Base-by-base conservation (phyloP, 2,888 invertebrate genomes). In the Schizaphis graminum region DNA sequence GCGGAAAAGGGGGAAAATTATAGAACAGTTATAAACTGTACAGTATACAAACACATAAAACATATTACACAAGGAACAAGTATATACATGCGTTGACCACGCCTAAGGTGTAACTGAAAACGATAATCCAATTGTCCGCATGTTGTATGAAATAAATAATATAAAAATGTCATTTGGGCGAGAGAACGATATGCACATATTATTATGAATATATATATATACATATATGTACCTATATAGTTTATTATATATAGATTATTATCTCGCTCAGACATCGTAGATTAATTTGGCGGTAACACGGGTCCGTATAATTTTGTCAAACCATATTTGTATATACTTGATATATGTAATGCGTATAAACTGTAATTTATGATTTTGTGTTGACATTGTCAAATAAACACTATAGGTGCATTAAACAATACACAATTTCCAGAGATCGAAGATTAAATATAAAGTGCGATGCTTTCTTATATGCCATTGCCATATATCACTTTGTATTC, bases 41-140 rank as follows among this genome's bases (percentile, higher is more conserved):
- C 35, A 35, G 26, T 57, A 53, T 44, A 87, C 35, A 92, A 77
- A 77, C 8, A 77, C 77, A 77, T 35, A 77, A 86, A 49, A 86
- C 44, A 56, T 86, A 86, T 85, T 67, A 56, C 41, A 86, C 21
- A 57, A 86, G 28, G 10, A 24, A 86, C 86, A 26, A 24, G 21
- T 28, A 44, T 28, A 44, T 28, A 89, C 47, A 28, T 11, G 11
- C 11, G 26, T 41, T n/a, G 85, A 10, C 93, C 85, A 93, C 93
- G 61, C 93, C 89, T 61, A 89, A 93, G 61, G 93, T 93, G 84
- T 85, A 84, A 89, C 93, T 89, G 89, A 84, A 84, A 93, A 89
- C 44, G 57, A 85, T 90, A 90, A 93, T 93, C 47, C 49, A 85
- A 93, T 49, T 90, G 84, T 84, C 67, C 49, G 53, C 53, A 13